These are phyloP conservation scores for Stegana nigrithorax DNA, from an alignment of 2,888 invertebrate species.

Conservation along the genomic window DNA sequence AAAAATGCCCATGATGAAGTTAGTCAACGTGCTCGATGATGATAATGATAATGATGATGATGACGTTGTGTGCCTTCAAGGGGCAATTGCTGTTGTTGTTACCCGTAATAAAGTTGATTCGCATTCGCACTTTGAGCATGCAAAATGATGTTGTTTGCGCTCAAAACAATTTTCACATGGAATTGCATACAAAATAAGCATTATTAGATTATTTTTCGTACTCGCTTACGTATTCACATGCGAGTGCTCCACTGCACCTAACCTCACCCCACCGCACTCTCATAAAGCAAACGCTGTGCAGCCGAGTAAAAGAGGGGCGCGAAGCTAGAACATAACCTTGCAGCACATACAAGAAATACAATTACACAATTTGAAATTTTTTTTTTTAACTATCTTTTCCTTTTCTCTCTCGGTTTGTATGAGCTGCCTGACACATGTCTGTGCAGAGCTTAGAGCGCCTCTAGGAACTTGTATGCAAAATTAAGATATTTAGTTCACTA, in stretches of 20 bases:
- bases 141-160: conserved; percentile 7
- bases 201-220: conserved; percentile 40
- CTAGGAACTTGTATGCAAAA: not conserved
- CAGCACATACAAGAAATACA: too few relatives aligned
- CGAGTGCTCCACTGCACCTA: too few relatives aligned
- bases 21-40: not conserved
- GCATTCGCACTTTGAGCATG: not conserved
- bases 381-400: too few relatives aligned
- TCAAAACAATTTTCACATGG: conserved; percentile 3
- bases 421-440: too few relatives aligned
- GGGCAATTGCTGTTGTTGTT: not conserved
- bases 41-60: conserved; percentile 3
- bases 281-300: too few relatives aligned
- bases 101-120: not conserved
- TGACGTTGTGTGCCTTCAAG: not conserved
- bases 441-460: too few relatives aligned
- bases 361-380: too few relatives aligned
- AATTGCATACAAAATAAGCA: conserved; percentile 30
- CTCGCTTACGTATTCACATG: too few relatives aligned
- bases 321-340: too few relatives aligned
- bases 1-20: not conserved
- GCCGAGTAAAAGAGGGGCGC: too few relatives aligned
- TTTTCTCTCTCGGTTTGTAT: too few relatives aligned
- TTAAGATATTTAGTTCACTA: conserved; percentile 8
- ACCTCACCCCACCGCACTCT: too few relatives aligned